phyloP scores from a whole-genome alignment of 2,888 invertebrate genomes.

The Lasioglossum malachurum region DNA sequence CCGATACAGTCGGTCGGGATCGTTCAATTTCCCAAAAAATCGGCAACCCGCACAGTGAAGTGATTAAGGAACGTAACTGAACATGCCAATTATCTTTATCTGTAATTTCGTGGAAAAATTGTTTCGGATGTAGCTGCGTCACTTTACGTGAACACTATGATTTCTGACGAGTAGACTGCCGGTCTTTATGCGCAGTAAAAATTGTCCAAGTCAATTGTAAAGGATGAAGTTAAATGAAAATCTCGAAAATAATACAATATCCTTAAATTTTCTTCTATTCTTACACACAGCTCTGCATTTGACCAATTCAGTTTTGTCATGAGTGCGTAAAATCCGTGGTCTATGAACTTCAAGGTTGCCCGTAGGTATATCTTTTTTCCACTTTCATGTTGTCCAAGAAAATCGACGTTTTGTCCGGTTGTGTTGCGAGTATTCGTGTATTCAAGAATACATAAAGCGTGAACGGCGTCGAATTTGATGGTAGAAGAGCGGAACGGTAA shows the following conservation, averaged over 20 bases:
- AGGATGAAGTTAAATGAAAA: not conserved
- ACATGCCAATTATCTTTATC: not conserved
- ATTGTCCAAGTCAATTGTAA: not conserved
- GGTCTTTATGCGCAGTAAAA: not conserved
- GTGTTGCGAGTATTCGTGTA: not conserved
- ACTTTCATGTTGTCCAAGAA: not conserved
- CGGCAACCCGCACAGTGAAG: not conserved
- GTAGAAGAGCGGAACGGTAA: not conserved
- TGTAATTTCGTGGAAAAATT: too few species aligned
- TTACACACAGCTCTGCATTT: not conserved
- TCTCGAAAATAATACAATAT: not conserved
- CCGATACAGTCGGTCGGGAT: not conserved
- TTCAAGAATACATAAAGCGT: not conserved
- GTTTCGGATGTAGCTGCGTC: too few species aligned
- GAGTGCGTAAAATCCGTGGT: not conserved
- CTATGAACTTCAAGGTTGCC: not conserved
- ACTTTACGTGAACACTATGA: not conserved
- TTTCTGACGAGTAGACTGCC: not conserved
- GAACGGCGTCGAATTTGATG: slow-evolving; percentile 20
- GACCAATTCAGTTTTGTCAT: not conserved
- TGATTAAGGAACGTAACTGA: not conserved
- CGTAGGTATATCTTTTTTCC: not conserved
- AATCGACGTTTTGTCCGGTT: not conserved
- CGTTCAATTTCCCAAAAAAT: not conserved
- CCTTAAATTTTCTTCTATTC: not conserved